phyloP scores from a whole-genome alignment of 2,797 vertebrate genomes.

The Peromyscus aztecus region DNA sequence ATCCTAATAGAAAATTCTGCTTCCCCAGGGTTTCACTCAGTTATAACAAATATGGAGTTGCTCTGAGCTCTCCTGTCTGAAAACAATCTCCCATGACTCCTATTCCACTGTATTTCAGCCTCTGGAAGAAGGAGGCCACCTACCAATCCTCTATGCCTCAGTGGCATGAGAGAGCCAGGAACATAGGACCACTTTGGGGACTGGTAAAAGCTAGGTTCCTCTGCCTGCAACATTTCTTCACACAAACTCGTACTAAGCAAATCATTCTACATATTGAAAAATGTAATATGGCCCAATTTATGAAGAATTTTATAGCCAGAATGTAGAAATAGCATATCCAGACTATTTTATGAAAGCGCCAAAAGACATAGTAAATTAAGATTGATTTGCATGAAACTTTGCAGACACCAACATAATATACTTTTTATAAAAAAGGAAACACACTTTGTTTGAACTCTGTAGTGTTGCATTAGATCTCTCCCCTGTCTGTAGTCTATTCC shows the following conservation, averaged over 20 bases:
- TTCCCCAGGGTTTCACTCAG: background rate
- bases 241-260: background rate
- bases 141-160: background rate
- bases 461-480: slow-evolving; percentile 31
- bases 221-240: background rate
- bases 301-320: slow-evolving; percentile 68
- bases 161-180: background rate
- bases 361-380: slow-evolving; percentile 73
- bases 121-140: too few species aligned
- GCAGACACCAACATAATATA: slow-evolving; percentile 70
- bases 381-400: slow-evolving; percentile 75
- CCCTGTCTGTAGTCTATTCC: slow-evolving; percentile 56
- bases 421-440: slow-evolving; percentile 55
- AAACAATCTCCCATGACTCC: background rate
- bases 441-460: slow-evolving; percentile 75
- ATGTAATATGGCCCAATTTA: slow-evolving; percentile 68
- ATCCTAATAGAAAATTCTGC: background rate
- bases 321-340: slow-evolving; percentile 55
- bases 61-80: background rate
- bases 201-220: background rate
- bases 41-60: background rate
- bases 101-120: background rate
- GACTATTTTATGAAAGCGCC: slow-evolving; percentile 66
- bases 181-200: background rate
- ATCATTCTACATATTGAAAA: slow-evolving; percentile 67